Evolutionary conservation across 2,113 vertebrate genomes (phyloP).

Genomic region (Cynoglossus semilaevis): DNA sequence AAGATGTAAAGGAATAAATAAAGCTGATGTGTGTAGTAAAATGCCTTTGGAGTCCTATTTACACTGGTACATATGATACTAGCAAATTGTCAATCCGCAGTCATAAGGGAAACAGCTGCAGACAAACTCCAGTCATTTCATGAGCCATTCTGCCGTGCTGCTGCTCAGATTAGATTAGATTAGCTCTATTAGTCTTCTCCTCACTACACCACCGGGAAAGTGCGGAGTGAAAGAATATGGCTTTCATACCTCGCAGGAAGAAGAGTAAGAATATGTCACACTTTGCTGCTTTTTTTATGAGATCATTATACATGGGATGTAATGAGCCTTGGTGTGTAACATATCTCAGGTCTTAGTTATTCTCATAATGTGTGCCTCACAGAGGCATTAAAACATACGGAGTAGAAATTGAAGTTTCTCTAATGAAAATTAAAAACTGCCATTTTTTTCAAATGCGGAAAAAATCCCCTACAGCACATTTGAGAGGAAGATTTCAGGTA

Average conservation of each 20-base stretch:
- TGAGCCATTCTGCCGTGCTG: not conserved
- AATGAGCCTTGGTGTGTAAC: conserved; percentile 1
- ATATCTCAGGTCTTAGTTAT: not conserved
- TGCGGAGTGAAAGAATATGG: not conserved
- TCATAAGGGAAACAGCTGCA: conserved; percentile 21
- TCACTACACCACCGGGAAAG: conserved; percentile 8
- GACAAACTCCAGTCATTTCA: conserved; percentile 17
- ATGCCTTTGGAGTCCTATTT: too few relatives aligned
- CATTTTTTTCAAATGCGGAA: not conserved
- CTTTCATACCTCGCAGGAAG: not conserved
- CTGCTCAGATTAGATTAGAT: not conserved
- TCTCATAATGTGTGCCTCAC: not conserved
- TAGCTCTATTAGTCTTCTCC: conserved; percentile 4
- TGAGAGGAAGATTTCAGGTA: conserved; percentile 6
- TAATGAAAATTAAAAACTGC: conserved; percentile 3
- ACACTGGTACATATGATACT: too few relatives aligned
- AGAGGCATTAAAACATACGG: not conserved
- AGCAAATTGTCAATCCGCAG: too few relatives aligned
- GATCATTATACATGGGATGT: not conserved
- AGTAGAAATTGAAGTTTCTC: not conserved
- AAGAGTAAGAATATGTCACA: not conserved
- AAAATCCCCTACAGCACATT: not conserved
- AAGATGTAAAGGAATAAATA: too few relatives aligned
- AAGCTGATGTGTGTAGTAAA: too few relatives aligned
- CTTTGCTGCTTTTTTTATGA: conserved; percentile 13